These are phyloP conservation scores for Aplysina aerophoba DNA, from an alignment of 37 sponge, comb jelly and placozoan species.

Conservation along the genomic window DNA sequence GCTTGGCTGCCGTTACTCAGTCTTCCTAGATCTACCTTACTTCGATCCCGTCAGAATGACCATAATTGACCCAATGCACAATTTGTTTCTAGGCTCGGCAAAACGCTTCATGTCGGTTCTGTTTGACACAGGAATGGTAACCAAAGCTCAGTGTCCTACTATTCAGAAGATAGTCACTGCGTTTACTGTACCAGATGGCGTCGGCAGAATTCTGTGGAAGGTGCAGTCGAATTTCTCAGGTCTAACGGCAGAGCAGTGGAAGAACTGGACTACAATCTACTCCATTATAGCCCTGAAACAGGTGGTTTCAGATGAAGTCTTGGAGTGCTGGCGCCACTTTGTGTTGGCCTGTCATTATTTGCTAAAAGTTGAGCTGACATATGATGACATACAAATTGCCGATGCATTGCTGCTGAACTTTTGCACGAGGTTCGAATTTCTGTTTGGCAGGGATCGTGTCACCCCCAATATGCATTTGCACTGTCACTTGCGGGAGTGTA, in stretches of 20 bases:
- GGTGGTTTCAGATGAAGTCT: background rate
- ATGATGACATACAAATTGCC: conserved; percentile 26
- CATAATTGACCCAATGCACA: conserved; percentile 53
- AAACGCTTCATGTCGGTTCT: conserved; percentile 14
- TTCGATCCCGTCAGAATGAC: conserved; percentile 21
- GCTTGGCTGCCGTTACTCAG: conserved; percentile 29
- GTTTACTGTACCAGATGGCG: conserved; percentile 17
- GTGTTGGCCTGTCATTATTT: conserved; percentile 33
- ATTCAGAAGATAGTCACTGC: conserved; percentile 14
- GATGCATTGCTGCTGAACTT: conserved; percentile 41
- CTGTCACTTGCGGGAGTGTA: conserved; percentile 36
- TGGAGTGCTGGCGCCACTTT: conserved; percentile 42
- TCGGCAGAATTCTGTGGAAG: conserved; percentile 45
- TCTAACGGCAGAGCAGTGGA: background rate
- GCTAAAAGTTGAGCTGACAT: background rate
- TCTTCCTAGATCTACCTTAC: conserved; percentile 35
- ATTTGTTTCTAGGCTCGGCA: conserved; percentile 33
- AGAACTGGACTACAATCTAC: background rate
- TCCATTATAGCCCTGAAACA: no score
- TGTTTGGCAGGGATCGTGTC: conserved; percentile 32
- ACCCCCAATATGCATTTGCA: conserved; percentile 65
- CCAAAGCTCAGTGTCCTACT: background rate
- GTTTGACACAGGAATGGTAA: background rate
- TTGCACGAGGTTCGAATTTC: conserved; percentile 19
- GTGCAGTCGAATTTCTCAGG: conserved; percentile 22